Percentiles rank a stretch among this genome's conserved stretches.
Evolutionary conservation across 2,888 invertebrate genomes (phyloP).

Genomic region (Lomographa bimaculata): DNA sequence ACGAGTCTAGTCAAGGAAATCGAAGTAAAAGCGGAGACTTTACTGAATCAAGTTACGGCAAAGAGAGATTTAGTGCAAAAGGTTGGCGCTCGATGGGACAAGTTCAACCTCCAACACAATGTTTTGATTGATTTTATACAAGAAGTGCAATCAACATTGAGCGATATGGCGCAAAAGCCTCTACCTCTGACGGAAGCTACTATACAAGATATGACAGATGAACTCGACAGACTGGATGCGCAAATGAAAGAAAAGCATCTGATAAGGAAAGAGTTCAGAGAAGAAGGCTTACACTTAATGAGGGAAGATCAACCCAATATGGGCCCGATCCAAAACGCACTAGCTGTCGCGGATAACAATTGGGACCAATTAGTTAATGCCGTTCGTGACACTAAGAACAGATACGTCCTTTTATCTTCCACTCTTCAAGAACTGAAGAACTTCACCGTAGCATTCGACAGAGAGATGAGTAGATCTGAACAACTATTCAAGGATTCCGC

Average conservation of each 20-base stretch:
- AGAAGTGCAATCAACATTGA: slow-evolving; percentile 80
- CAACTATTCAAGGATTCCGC: slow-evolving; percentile 85
- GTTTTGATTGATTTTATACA: slow-evolving; percentile 87
- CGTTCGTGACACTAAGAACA: slow-evolving; percentile 89
- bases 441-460: slow-evolving; percentile 87
- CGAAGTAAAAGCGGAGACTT: slow-evolving; percentile 86
- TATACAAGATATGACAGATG: slow-evolving; percentile 75
- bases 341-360: slow-evolving; percentile 90
- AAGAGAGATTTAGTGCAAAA: slow-evolving; percentile 88
- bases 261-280: slow-evolving; percentile 88
- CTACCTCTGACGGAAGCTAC: slow-evolving; percentile 73
- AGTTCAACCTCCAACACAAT: slow-evolving; percentile 89
- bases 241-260: slow-evolving; percentile 84
- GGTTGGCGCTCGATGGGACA: slow-evolving; percentile 89
- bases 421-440: slow-evolving; percentile 90
- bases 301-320: slow-evolving; percentile 92
- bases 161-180: slow-evolving; percentile 80
- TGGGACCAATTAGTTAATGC: slow-evolving; percentile 92
- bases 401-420: slow-evolving; percentile 88
- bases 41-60: slow-evolving; percentile 86
- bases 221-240: slow-evolving; percentile 80
- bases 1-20: slow-evolving; percentile 88
- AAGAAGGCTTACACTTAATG: slow-evolving; percentile 91
- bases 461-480: slow-evolving; percentile 88
- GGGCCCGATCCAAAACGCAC: slow-evolving; percentile 90